Base-by-base conservation (phyloP, 1,140 invertebrate species). In the Metaphire vulgaris region DNA sequence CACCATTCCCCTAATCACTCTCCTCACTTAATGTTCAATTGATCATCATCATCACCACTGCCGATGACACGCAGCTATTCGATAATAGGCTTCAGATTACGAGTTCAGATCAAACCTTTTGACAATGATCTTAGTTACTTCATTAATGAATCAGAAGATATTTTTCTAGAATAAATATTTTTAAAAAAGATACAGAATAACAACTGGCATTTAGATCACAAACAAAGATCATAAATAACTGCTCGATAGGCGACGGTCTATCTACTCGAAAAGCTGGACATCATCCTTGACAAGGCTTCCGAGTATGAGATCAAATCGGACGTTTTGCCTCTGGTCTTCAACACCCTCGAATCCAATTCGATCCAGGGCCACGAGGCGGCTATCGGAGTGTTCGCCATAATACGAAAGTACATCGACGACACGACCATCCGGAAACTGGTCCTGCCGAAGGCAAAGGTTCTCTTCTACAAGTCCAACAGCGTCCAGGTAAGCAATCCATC, bases 191-290 rank as follows among this genome's bases (percentile, higher is more conserved):
- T n/a, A n/a, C n/a, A n/a, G n/a, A n/a, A n/a, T n/a, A n/a, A n/a
- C n/a, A n/a, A n/a, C n/a, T n/a, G 6, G 41, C 41, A 56, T 56
- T 56, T 56, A 56, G 21, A 12, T 56, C 41, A 56, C 21, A 12
- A 12, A 21, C 41, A 6, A 12, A 56, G 21, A 12, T 56, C 6
- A 6, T 56, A 56, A 12, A 12, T 12, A 56, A 12, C 21, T 56
- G 41, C 6, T 56, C 21, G 6, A 21, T 56, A 96, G 87, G 94
- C 93, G 0, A 93, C 93, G 1, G 94, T 97, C 0, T 94, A 92
- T 29, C 87, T 97, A 65, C 85, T 98, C 79, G 95, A 97, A 86
- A 96, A 96, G 86, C 87, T 98, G 75, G 93, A 97, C 83, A 89
- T 95, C 74, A 91, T 98, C 80, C 88, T 97, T 81, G 90, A 92